A percentile compares a stretch with the other conserved stretches of the same genome.
Conservation (phyloP, 2,113 vertebrate genomes). For the Capreolus pygargus region DNA sequence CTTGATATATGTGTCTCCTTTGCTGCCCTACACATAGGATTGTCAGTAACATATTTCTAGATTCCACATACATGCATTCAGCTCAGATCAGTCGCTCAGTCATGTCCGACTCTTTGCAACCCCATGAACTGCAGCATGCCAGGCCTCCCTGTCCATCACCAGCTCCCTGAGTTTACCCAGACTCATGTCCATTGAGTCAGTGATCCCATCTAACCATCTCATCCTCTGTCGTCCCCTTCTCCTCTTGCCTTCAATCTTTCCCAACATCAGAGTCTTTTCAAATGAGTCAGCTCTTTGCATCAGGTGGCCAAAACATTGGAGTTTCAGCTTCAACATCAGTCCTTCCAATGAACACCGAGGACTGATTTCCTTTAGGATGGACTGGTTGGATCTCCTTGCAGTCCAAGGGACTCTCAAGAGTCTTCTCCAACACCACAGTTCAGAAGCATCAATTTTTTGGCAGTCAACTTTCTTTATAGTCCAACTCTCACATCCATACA, state of each 20-base stretch:
- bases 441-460: background rate
- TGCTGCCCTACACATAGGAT: background rate
- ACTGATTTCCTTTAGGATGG: background rate
- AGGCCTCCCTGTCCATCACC: background rate
- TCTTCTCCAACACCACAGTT: background rate
- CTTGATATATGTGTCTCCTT: background rate
- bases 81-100: background rate
- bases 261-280: background rate
- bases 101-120: fast-evolving
- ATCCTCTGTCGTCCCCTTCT: background rate
- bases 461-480: background rate
- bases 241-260: background rate
- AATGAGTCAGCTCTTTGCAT: background rate
- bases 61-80: background rate
- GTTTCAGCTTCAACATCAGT: background rate
- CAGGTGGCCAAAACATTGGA: background rate
- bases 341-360: background rate
- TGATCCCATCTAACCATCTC: background rate
- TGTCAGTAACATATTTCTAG: background rate
- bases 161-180: background rate
- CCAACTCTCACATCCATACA: background rate
- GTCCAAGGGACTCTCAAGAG: too few relatives aligned
- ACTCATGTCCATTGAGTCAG: background rate
- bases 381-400: background rate
- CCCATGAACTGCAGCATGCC: fast-evolving